Percentiles rank a stretch among this genome's conserved stretches.
These are phyloP conservation scores for Magallana ariakensis DNA, from an alignment of 1,140 invertebrate genomes.

Conservation along the genomic window DNA sequence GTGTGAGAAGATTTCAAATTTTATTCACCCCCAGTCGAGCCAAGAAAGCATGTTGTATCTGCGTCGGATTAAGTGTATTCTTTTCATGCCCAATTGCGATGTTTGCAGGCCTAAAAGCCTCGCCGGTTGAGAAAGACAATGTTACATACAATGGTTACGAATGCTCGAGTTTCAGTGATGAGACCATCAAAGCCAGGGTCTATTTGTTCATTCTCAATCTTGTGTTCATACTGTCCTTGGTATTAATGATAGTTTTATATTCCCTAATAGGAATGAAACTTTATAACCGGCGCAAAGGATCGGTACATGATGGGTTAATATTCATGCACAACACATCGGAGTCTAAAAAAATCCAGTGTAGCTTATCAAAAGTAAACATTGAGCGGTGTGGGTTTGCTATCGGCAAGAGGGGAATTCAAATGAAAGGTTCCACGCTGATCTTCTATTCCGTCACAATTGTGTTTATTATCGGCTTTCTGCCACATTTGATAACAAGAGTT, in stretches of 20 bases:
- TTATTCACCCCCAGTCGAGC: constrained; percentile 61
- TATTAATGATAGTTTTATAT: constrained; percentile 62
- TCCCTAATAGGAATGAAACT: constrained; percentile 60
- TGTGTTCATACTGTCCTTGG: constrained; percentile 59
- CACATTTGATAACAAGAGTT: constrained; percentile 68
- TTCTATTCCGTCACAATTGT: constrained; percentile 72
- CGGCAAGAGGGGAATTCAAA: constrained; percentile 49
- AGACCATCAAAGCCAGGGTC: constrained; percentile 47
- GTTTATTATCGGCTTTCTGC: constrained; percentile 73
- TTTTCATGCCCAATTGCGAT: constrained; percentile 53
- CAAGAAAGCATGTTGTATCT: constrained; percentile 55
- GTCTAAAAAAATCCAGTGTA: constrained; percentile 42
- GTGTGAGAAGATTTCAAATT: constrained; percentile 58
- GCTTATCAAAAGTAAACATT: constrained; percentile 38
- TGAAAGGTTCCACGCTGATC: constrained; percentile 66
- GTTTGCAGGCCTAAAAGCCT: constrained; percentile 57
- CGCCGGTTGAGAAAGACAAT: constrained; percentile 44
- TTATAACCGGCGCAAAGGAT: constrained; percentile 43
- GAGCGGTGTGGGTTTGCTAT: constrained; percentile 60
- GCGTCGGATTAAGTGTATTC: constrained; percentile 50
- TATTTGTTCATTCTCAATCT: constrained; percentile 55
- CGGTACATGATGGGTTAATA: constrained; percentile 44
- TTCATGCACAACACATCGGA: constrained; percentile 14
- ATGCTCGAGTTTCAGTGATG: constrained; percentile 45
- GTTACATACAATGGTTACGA: constrained; percentile 39